Evolutionary conservation across 2,797 vertebrate genomes (phyloP).

Genomic region (Carapus acus): DNA sequence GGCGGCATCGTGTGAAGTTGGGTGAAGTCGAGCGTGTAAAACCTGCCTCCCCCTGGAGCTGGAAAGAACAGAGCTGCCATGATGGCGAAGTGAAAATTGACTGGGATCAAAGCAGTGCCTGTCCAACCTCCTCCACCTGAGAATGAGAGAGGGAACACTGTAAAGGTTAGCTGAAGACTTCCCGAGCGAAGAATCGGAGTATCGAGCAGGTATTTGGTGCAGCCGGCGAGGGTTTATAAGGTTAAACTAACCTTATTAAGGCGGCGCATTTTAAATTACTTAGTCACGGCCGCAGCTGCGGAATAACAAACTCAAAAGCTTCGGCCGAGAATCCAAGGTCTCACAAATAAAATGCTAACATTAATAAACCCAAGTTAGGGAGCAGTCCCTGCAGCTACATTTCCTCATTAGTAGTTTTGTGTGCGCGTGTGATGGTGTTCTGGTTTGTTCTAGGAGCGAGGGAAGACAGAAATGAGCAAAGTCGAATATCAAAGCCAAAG

Average conservation of each 20-base stretch:
- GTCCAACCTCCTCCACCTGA: no score
- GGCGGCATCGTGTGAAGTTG: slow-evolving; percentile 33
- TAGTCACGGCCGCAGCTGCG: slow-evolving; percentile 47
- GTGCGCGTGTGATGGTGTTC: slow-evolving; percentile 21
- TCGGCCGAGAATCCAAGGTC: slow-evolving; percentile 44
- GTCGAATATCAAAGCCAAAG: slow-evolving; percentile 28
- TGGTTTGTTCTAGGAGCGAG: slow-evolving; percentile 18
- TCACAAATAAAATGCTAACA: slow-evolving; percentile 54
- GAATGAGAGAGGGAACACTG: no score
- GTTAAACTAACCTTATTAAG: slow-evolving; percentile 48
- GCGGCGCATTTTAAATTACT: slow-evolving; percentile 65
- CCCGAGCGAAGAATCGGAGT: no score
- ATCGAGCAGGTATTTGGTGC: no score
- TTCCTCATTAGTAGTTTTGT: slow-evolving; percentile 47
- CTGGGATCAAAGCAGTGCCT: no score
- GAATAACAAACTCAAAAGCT: slow-evolving; percentile 30
- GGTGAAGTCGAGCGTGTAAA: slow-evolving; percentile 35
- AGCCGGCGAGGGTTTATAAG: slow-evolving; percentile 35
- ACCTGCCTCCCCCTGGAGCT: slow-evolving; percentile 30
- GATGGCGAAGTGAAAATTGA: no score
- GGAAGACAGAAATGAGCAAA: slow-evolving; percentile 12
- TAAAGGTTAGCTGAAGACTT: no score
- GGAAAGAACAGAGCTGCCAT: slow-evolving; percentile 24
- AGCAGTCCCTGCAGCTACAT: slow-evolving; percentile 46
- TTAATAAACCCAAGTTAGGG: slow-evolving; percentile 44